Base-by-base conservation (phyloP, 2,888 invertebrate species). In the Euspilapteryx auroguttella region DNA sequence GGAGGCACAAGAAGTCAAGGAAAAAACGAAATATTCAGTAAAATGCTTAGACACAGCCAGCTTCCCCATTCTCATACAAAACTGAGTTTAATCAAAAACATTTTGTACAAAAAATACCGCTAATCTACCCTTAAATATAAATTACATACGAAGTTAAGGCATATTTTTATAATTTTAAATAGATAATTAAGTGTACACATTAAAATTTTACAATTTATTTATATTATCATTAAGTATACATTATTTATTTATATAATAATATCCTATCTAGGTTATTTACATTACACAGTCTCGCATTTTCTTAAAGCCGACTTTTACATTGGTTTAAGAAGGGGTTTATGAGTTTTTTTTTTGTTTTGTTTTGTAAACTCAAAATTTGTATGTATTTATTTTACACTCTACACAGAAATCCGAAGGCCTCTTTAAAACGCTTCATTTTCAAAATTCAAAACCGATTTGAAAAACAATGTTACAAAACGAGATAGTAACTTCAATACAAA, bases 21-120 rank as follows among this genome's bases (percentile, higher is more conserved):
- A 38, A 32, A 33, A 30, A 36, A 37, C 42, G 43, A 54, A 45
- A 49, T 40, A 51, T 34, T 35, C 33, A 35, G 34, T 34, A 47
- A 66, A 71, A 71, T 71, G 71, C 71, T 56, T 46, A 41, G 58
- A 59, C 71, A 69, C 71, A 73, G 71, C 71, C 69, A 52, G 59
- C 47, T 49, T 50, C 55, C 43, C 50, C 32, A 33, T 34, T 31
- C 28, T 14, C 33, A 34, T 28, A 28, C 35, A 30, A 15, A 21
- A 10, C 8, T 9, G 12, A 6, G 10, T 4, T n/a, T 28, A 11
- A 15, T 14, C 14, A 28, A 4, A 25, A 29, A 14, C 8, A 13
- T 29, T 54, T 55, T 58, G 53, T 58, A 58, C 55, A 59, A 62
- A 62, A 46, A 48, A 45, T 41, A 53, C 47, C 48, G 41, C 34